phyloP scores from a whole-genome alignment of 2,113 vertebrate genomes.

The Leucopternis melanops region DNA sequence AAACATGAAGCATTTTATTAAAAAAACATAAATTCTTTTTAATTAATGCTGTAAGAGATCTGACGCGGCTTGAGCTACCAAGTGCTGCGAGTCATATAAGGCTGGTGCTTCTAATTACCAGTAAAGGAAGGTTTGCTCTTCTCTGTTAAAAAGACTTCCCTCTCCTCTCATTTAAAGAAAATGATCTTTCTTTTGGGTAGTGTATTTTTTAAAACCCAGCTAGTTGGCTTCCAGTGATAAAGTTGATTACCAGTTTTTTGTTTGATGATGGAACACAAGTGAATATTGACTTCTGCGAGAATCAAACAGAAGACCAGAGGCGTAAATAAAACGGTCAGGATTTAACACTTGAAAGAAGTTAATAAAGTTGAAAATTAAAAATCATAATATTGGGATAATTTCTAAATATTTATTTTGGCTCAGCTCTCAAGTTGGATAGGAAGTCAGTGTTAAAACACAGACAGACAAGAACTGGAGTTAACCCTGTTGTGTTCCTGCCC shows the following conservation, averaged over 20 bases:
- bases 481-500: not conserved
- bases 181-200: constrained; percentile 54
- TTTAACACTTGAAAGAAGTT: constrained; percentile 71
- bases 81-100: constrained; percentile 72
- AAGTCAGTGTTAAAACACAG: not conserved
- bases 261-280: constrained; percentile 67
- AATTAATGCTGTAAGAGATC: constrained; percentile 79
- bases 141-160: constrained; percentile 49
- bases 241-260: constrained; percentile 63
- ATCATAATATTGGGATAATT: constrained; percentile 79
- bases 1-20: constrained; percentile 81
- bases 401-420: constrained; percentile 71
- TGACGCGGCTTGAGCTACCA: constrained; percentile 70
- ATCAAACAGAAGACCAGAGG: constrained; percentile 63
- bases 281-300: constrained; percentile 64
- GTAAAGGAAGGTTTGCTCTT: constrained; percentile 66
- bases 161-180: constrained; percentile 61
- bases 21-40: constrained; percentile 80
- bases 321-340: constrained; percentile 49
- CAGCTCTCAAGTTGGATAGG: constrained; percentile 19
- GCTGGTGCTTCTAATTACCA: constrained; percentile 74
- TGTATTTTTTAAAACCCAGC: constrained; percentile 43
- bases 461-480: not conserved
- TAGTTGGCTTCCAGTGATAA: constrained; percentile 67
- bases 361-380: constrained; percentile 76